Evolutionary conservation across 2,113 vertebrate species (phyloP).

Genomic region (Nibea albiflora): DNA sequence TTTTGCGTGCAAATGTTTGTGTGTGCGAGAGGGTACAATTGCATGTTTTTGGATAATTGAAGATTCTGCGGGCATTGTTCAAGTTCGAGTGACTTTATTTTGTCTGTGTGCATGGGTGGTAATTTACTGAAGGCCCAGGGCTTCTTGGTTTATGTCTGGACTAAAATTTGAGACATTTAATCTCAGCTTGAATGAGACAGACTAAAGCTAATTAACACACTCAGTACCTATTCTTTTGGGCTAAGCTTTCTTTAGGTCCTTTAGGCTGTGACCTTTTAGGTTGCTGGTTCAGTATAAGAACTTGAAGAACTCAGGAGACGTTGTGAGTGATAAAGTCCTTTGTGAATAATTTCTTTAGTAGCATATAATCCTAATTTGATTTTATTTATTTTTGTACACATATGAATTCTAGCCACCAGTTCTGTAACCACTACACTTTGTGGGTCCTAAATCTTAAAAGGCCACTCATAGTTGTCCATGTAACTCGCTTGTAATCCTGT

Average conservation of each 20-base stretch:
- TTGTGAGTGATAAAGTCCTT: neutral
- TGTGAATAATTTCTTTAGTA: neutral
- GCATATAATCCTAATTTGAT: neutral
- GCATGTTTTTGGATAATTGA: constrained; percentile 46
- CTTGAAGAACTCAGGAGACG: neutral
- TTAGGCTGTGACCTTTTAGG: too few species aligned
- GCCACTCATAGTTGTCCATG: neutral
- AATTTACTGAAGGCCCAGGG: constrained; percentile 6
- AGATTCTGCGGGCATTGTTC: constrained; percentile 37
- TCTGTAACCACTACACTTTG: neutral
- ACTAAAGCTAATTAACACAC: constrained; percentile 25
- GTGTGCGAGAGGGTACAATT: constrained; percentile 26
- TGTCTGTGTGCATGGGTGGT: constrained; percentile 23
- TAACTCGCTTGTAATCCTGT: neutral
- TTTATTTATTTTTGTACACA: neutral
- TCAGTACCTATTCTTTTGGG: neutral
- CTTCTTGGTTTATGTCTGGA: constrained; percentile 9
- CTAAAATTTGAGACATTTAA: constrained; percentile 38
- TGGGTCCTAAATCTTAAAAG: neutral
- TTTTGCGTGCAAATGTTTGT: constrained; percentile 26
- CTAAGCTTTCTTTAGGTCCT: neutral
- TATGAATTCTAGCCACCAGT: too few species aligned
- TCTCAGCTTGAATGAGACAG: constrained; percentile 11
- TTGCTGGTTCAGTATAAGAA: too few species aligned
- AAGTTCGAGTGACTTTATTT: constrained; percentile 40